Evolutionary conservation across 35 echinoderm and acorn worm genomes (phyloP).

Genomic region (Heliocidaris erythrogramma): DNA sequence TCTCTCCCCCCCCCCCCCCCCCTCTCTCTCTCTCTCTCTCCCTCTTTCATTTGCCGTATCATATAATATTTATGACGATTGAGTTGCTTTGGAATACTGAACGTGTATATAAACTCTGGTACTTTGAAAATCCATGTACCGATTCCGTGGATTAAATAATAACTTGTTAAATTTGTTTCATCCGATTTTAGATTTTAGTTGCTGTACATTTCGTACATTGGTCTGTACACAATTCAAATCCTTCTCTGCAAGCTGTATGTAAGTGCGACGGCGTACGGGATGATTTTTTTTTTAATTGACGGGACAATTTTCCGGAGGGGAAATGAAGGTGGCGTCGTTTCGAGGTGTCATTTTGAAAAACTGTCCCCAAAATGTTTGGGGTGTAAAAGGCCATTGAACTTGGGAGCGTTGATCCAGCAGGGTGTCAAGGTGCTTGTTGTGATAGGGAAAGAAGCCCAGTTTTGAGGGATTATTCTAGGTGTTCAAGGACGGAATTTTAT

Average conservation of each 20-base stretch:
- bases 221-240: too few relatives aligned
- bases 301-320: background rate
- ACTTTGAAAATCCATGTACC: too few relatives aligned
- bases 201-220: too few relatives aligned
- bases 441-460: background rate
- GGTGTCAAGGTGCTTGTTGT: background rate
- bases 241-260: too few relatives aligned
- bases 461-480: background rate
- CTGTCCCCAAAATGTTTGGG: background rate
- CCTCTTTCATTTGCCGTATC: background rate
- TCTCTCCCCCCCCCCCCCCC: background rate
- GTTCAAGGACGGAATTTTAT: background rate
- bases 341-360: background rate
- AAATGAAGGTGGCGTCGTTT: background rate
- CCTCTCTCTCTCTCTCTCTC: background rate
- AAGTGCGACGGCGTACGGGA: too few relatives aligned
- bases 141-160: too few relatives aligned
- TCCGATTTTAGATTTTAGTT: too few relatives aligned
- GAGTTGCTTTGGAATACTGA: background rate
- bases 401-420: background rate
- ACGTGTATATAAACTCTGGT: background rate
- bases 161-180: too few relatives aligned
- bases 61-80: background rate
- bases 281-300: background rate
- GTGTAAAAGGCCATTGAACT: background rate